Base-by-base conservation (phyloP, 2,888 invertebrate genomes). In the Cephonodes hylas region DNA sequence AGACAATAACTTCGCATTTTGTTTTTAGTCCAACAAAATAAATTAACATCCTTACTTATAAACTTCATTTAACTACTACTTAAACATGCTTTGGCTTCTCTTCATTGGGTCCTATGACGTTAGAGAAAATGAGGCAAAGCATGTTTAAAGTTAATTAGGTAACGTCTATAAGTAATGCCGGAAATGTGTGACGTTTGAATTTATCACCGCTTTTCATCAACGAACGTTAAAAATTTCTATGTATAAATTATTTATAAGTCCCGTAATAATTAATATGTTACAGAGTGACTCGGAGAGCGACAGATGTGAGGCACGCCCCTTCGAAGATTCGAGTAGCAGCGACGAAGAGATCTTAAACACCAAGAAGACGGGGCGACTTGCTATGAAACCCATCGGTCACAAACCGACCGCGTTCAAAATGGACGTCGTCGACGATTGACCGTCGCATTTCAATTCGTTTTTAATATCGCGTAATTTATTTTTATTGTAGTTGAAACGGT, bases 311-410 rank as follows among this genome's bases (percentile, higher is more conserved):
- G 76, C 83, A 70, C 85, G 81, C 64, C 86, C 76, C 67, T 85
- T 85, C 73, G 84, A 89, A 62, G 86, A 82, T 64, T 88, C 88
- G 10, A 91, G 90, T 77, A 89, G 88, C 70, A 85, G 88, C 80
- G 92, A 91, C 69, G 92, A 91, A 48, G 90, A 91, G 46, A 86
- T 89, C 68, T 72, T 86, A 63, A 85, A 86, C 74, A 86, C 84
- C 65, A 77, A 79, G 64, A 77, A 78, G 59, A 83, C 84, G 67
- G 84, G 82, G 44, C 82, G 91, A 13, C 83, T 91, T 53, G 86
- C 91, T 10, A 89, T 91, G 86, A 89, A 89, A 73, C 85, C 86
- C 18, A 85, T 89, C 67, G 85, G 86, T 63, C 82, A 76, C 58
- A 88, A 85, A 63, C 82, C 84, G 18, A 85, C 81, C 42, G 71